These are phyloP conservation scores for Heteractis magnifica DNA, from an alignment of 92 coral and sea anemone genomes.

Conservation along the genomic window DNA sequence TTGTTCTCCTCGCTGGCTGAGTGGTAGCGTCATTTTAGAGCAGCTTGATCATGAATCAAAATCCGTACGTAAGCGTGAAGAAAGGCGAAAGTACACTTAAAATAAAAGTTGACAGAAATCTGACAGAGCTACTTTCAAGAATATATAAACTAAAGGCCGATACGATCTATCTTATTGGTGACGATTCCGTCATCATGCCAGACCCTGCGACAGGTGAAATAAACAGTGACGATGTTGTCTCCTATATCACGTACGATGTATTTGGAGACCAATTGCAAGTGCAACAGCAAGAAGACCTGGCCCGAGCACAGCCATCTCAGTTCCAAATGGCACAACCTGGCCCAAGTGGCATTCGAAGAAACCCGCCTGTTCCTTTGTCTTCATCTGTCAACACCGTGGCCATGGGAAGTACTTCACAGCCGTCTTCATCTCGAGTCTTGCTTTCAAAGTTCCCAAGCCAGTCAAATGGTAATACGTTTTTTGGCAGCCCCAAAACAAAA, in stretches of 20 bases:
- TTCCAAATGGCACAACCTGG: no score
- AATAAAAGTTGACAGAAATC: background rate
- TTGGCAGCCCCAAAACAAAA: background rate
- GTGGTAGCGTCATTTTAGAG: background rate
- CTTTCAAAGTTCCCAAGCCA: constrained; percentile 2
- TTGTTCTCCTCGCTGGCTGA: background rate
- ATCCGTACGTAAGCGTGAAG: background rate
- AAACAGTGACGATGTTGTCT: background rate
- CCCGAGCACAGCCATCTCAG: no score
- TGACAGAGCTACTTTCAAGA: constrained; percentile 4
- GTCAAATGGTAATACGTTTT: background rate
- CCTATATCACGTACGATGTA: background rate
- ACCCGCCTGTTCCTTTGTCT: background rate
- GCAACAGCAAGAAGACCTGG: background rate
- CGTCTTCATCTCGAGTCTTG: background rate
- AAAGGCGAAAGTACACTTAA: background rate
- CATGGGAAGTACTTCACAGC: background rate
- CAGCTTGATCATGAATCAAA: background rate
- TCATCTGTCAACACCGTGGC: background rate
- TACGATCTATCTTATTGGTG: constrained; percentile 11
- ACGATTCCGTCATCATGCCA: constrained; percentile 5
- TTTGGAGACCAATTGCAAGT: background rate
- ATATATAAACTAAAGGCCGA: background rate
- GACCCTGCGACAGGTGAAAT: constrained; percentile 7
- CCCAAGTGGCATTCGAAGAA: background rate